Evolutionary conservation across 2,888 invertebrate species (phyloP), one percentile per base, ranked within the genome.

Genomic region (Microplitis deprimator): DNA sequence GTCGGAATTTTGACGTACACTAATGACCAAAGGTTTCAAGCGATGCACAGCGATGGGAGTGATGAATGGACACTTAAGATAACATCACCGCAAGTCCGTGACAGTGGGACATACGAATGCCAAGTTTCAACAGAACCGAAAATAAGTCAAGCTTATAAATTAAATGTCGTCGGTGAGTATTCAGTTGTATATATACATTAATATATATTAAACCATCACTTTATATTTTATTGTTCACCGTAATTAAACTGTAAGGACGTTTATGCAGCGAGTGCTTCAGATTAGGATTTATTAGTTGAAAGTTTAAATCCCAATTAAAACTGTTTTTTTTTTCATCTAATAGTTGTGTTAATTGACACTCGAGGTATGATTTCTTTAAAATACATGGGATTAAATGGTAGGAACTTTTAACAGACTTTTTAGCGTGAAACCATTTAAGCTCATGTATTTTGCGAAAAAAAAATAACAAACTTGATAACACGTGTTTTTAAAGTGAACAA

Each of bases 71-170:
- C 94, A 77, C 90, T 94, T 79, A 94, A 93, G 89, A 92, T 94
- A 83, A 93, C 92, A 71, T 94, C 94, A 1, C 93, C 94, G 40
- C 94, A 94, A 86, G 92, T 92, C 61, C 91, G 94, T 76, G 94
- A 94, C 88, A 92, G 93, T 40, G 94, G 94, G 75, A 91, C 93
- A 67, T 95, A 95, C 87, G 95, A 95, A 89, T 95, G 95, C 87
- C 94, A 95, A 90, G 94, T 95, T 81, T 94, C 94, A 87, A 94
- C 94, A 10, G 95, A 95, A 89, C 95, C 95, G 75, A 95, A 95
- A 90, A 95, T 95, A 85, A 94, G 94, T 84, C 93, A 93, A 89
- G 94, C 94, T 38, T 95, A 94, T 89, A 92, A 93, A 83, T 92
- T 95, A 79, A 95, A 93, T 85, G 95, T 95, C 85, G 94, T 95